These are phyloP conservation scores for Hydra vulgaris DNA, from an alignment of 30 jellyfish, hydroid and myxozoan genomes.

Conservation along the genomic window DNA sequence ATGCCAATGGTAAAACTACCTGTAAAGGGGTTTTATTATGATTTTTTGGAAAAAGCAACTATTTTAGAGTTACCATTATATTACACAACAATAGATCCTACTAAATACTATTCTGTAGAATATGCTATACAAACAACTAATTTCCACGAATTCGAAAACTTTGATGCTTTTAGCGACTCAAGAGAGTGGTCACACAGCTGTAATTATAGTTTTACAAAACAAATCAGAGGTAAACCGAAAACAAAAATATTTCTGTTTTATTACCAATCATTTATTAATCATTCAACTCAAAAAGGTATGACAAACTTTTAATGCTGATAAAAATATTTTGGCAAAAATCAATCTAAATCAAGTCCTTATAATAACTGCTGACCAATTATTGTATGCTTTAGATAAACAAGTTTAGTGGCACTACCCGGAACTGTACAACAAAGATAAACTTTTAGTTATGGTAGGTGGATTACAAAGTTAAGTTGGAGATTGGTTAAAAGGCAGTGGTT, in stretches of 20 bases:
- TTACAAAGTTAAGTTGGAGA: not conserved
- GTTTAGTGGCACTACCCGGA: no score
- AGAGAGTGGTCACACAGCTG: conserved; percentile 3
- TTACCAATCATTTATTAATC: not conserved
- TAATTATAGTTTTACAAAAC: not conserved
- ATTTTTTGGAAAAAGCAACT: not conserved
- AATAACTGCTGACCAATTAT: not conserved
- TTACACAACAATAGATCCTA: not conserved
- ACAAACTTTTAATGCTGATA: not conserved
- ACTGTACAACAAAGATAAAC: conserved; percentile 3
- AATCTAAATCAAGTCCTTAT: conserved; percentile 1
- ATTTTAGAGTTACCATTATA: not conserved
- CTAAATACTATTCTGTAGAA: not conserved
- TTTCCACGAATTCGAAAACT: not conserved
- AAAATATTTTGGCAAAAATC: not conserved
- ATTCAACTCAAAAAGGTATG: not conserved
- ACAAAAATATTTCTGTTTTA: not conserved
- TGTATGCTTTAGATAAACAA: not conserved
- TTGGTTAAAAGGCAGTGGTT: no score
- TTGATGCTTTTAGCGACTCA: not conserved
- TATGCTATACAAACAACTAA: not conserved
- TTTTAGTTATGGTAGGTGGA: not conserved
- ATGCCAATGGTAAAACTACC: conserved; percentile 3
- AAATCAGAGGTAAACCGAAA: not conserved
- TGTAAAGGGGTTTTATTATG: not conserved